Base-by-base conservation (phyloP, 2,113 vertebrate genomes). In the Brevimyrus niger region DNA sequence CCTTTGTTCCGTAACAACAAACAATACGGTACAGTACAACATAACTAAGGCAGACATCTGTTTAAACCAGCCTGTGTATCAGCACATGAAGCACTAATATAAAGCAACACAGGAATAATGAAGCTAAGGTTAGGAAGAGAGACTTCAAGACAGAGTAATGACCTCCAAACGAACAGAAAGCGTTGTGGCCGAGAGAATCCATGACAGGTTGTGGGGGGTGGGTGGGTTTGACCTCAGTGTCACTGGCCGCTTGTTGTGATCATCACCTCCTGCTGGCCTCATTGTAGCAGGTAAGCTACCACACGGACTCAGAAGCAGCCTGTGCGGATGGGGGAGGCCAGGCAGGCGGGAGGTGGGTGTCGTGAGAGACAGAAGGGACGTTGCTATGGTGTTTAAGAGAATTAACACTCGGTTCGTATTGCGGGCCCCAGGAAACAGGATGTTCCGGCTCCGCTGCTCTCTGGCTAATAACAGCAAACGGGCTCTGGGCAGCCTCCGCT, bases 331-430 rank as follows among this genome's bases (percentile, higher is more conserved):
- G 48, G 58, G n/a, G 76, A 80, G 42, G 27, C 31, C 50, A 2
- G 88, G 50, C 80, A 84, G 38, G 21, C 19, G 69, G 73, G 48
- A 42, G 73, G 69, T 80, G 69, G 48, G 48, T 19, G 73, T 23
- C 44, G 88, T 2, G 23, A 23, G 38, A 58, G 88, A 80, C 35
- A 46, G 80, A 46, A 84, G 31, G 42, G 50, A 38, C 51, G 51
- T 89, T 89, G 88, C 88, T 83, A 89, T 89, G 88, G 88, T 61
- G 80, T 85, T 51, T 47, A 31, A 61, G 80, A 48, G 88, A 89
- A 89, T 89, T 85, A 84, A 51, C 88, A 44, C 88, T 89, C 38
- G 21, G 8, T 65, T 84, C n/a, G 80, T 85, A 58, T 61, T 58
- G 27, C 88, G 11, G 73, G 88, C 53, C 50, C 80, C 15, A 50